Evolutionary conservation across 2,797 vertebrate species (phyloP).

Genomic region (Lophius americanus): DNA sequence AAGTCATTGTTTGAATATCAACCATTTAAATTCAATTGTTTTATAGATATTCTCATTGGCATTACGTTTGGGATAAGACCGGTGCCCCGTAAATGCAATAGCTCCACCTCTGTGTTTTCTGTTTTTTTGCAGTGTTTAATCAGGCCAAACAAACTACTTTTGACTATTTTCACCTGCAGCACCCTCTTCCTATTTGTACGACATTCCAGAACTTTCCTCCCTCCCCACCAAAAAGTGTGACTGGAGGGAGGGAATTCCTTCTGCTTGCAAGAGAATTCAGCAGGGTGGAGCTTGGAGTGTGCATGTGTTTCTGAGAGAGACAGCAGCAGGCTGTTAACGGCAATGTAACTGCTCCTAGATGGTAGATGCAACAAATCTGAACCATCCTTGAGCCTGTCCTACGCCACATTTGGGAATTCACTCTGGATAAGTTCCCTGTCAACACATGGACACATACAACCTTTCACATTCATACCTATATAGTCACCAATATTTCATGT

Average conservation of each 20-base stretch:
- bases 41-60: not conserved
- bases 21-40: not conserved
- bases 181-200: constrained; percentile 2
- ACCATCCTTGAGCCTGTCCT: no score
- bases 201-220: constrained; percentile 63
- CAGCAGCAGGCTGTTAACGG: not conserved
- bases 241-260: constrained; percentile 55
- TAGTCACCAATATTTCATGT: no score
- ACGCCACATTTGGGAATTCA: no score
- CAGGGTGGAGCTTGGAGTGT: constrained; percentile 53
- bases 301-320: constrained; percentile 12
- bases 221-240: constrained; percentile 18
- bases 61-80: no score
- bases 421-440: no score
- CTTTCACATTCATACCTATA: no score
- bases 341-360: constrained; percentile 2
- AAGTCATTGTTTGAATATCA: no score
- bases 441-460: no score
- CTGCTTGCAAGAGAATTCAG: constrained; percentile 38
- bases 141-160: not conserved
- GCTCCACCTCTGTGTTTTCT: not conserved
- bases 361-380: constrained; percentile 13
- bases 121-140: not conserved
- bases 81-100: not conserved
- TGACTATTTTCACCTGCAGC: constrained; percentile 5